These are phyloP conservation scores for Chrysogorgia sp. DNA, from an alignment of 92 coral and sea anemone genomes.

Conservation along the genomic window DNA sequence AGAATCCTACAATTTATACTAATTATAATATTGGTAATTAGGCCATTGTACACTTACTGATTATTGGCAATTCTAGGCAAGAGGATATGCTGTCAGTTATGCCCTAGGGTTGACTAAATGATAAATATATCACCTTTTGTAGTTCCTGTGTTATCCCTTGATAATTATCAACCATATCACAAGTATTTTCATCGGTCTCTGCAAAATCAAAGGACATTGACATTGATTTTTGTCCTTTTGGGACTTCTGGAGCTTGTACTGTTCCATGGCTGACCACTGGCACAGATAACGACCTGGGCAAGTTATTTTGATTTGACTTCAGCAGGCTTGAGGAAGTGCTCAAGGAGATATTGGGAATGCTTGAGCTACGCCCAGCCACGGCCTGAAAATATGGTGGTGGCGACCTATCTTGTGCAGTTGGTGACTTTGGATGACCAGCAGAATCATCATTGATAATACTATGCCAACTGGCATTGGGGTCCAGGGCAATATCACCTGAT, in stretches of 20 bases:
- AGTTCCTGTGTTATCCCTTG: conserved; percentile 83
- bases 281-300: conserved; percentile 30
- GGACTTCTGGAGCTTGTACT: conserved; percentile 22
- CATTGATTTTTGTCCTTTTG: conserved; percentile 25
- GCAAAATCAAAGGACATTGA: conserved; percentile 35
- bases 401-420: conserved; percentile 21
- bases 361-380: conserved; percentile 30
- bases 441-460: conserved; percentile 14
- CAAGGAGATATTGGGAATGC: conserved; percentile 5
- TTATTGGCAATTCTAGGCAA: too few species aligned
- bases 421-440: not conserved
- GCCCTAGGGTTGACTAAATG: not conserved
- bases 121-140: conserved; percentile 68
- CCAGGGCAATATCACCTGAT: conserved; percentile 15
- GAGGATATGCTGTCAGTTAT: too few species aligned
- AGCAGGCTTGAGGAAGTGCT: not conserved
- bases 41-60: too few species aligned
- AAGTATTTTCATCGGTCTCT: conserved; percentile 14
- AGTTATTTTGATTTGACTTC: conserved; percentile 7
- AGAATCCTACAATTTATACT: too few species aligned
- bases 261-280: conserved; percentile 12
- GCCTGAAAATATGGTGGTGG: conserved; percentile 47
- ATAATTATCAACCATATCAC: conserved; percentile 57
- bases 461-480: conserved; percentile 26
- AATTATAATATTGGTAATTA: too few species aligned